Base-by-base conservation (phyloP, 2,888 invertebrate genomes). In the Troglohyphantes excavatus region DNA sequence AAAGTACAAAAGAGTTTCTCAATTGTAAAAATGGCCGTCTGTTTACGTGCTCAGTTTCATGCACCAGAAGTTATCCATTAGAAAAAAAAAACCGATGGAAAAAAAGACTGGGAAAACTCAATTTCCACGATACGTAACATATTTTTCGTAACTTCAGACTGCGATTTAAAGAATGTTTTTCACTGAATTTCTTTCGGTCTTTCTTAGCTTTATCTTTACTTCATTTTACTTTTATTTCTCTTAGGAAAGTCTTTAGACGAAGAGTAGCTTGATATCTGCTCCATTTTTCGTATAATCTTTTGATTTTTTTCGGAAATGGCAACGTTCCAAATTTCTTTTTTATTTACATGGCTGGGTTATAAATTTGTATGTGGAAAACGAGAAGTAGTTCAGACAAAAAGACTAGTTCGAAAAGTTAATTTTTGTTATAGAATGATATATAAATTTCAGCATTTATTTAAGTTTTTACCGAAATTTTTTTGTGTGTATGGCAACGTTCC, bases 41-140 rank as follows among this genome's bases (percentile, higher is more conserved):
- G 29, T 59, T 23, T 27, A 61, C 29, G 13, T 61, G 33, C 27
- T 21, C 29, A 75, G 29, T 33, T 61, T 29, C 59, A 75, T 75
- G 33, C 2, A 59, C 11, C 6, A 61, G 27, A 75, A 75, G 29
- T 61, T 75, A 29, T 59, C 33, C 59, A 59, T 33, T 29, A 5
- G 27, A n/a, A 21, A 61, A 29, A 61, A 75, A 75, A 2, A 11
- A 29, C 21, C 23, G 21, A 7, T 11, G 63, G 23, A 78, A 63
- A 72, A n/a, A n/a, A 13, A 21, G 72, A n/a, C 43, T 29, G 39
- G 39, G 43, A 19, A 78, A 65, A 78, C 78, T 78, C 78, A 78
- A 78, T 78, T 78, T 78, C 39, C 33, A 23, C 19, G 39, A 65
- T 43, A 21, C 65, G 11, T 19, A 43, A 53, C 43, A 43, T 43